These are phyloP conservation scores for Grus americana DNA, from an alignment of 2,113 vertebrate genomes.

Conservation along the genomic window DNA sequence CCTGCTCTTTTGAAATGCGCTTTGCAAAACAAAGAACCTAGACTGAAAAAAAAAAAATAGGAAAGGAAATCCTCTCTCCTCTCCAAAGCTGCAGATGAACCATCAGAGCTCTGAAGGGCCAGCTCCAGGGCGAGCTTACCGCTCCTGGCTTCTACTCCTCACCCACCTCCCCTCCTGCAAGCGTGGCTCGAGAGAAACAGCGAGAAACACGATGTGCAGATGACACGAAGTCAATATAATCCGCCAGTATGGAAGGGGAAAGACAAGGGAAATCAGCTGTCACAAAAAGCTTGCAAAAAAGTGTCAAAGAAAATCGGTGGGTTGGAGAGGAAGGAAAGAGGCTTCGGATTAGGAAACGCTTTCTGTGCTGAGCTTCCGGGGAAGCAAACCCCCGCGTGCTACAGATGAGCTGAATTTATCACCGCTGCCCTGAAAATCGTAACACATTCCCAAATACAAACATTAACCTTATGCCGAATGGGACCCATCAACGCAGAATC, in stretches of 20 bases:
- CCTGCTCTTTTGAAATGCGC: background rate
- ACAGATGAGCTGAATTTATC: background rate
- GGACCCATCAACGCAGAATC: no score
- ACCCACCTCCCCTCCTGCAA: background rate
- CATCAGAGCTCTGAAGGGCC: background rate
- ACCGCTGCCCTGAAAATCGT: background rate
- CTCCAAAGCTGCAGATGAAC: background rate
- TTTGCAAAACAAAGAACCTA: background rate
- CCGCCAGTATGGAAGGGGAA: accelerated
- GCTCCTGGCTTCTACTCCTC: accelerated
- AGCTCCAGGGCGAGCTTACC: accelerated
- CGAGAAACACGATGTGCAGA: accelerated
- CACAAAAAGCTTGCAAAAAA: background rate
- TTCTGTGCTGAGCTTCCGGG: background rate
- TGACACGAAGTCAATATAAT: background rate
- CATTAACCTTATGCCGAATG: background rate
- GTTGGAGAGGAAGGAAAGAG: background rate
- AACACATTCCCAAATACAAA: background rate
- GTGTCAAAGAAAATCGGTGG: accelerated
- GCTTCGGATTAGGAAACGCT: background rate
- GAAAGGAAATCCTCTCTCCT: background rate
- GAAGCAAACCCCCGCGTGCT: accelerated
- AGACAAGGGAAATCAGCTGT: background rate
- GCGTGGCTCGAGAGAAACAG: background rate
- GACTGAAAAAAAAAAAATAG: background rate